These are phyloP conservation scores for Belgica antarctica DNA, from an alignment of 2,888 invertebrate species.

Conservation along the genomic window DNA sequence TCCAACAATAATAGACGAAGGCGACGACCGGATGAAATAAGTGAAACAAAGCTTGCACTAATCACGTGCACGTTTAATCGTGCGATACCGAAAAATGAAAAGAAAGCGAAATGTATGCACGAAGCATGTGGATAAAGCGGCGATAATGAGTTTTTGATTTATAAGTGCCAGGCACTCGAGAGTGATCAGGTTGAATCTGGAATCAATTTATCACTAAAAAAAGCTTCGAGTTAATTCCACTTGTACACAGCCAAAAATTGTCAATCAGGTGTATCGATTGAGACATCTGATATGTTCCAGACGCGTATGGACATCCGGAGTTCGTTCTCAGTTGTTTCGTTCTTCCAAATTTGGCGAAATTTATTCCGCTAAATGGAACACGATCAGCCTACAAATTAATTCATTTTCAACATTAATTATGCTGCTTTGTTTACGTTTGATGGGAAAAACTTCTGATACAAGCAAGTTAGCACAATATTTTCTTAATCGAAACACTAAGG, in stretches of 20 bases:
- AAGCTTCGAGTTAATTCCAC: not conserved
- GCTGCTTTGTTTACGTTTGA: not conserved
- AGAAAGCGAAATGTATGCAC: not conserved
- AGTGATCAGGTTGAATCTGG: not conserved
- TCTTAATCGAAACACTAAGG: too few relatives aligned
- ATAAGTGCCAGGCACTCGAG: not conserved
- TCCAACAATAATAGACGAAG: not conserved
- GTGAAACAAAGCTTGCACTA: not conserved
- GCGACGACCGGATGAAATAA: conserved; percentile 5
- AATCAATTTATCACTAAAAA: not conserved
- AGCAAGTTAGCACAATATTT: too few relatives aligned
- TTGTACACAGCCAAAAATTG: not conserved
- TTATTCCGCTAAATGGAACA: conserved; percentile 1
- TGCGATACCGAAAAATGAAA: not conserved
- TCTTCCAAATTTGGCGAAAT: not conserved
- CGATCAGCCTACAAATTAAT: not conserved
- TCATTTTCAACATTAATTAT: conserved; percentile 9
- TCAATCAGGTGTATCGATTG: not conserved
- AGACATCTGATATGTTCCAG: not conserved
- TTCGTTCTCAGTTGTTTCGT: too few relatives aligned
- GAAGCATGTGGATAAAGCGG: not conserved
- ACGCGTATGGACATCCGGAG: not conserved
- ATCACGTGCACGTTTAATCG: not conserved
- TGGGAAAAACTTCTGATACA: too few relatives aligned
- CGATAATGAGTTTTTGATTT: not conserved